Conservation (phyloP, 2,113 vertebrate genomes). For the Alligator sinensis region DNA sequence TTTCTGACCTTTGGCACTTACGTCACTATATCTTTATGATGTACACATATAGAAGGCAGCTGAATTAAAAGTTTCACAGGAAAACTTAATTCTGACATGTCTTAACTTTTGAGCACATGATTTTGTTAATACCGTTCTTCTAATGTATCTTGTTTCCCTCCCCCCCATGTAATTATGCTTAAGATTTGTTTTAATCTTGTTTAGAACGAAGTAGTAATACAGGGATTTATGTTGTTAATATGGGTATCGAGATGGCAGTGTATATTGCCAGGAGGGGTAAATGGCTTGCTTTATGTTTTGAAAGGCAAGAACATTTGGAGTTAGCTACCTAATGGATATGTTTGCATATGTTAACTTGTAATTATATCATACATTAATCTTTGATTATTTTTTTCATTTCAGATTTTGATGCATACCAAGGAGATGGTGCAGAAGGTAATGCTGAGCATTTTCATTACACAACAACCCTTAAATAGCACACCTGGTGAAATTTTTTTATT, state of each 20-base stretch:
- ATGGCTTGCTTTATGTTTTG: slow-evolving; percentile 61
- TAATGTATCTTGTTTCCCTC: slow-evolving; percentile 1
- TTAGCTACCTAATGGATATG: slow-evolving; percentile 66
- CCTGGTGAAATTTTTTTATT: slow-evolving; percentile 73
- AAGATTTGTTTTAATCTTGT: slow-evolving; percentile 75
- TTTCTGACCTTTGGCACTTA: too few species aligned
- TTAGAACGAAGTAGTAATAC: slow-evolving; percentile 70
- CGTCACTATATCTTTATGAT: too few species aligned
- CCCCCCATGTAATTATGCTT: slow-evolving; percentile 53
- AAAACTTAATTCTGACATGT: slow-evolving; percentile 21
- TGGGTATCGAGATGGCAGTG: slow-evolving; percentile 56
- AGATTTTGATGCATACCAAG: slow-evolving; percentile 99
- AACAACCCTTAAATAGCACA: slow-evolving; percentile 72
- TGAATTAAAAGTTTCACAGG: slow-evolving; percentile 14
- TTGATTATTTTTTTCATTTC: slow-evolving; percentile 60
- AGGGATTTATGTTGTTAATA: slow-evolving; percentile 66
- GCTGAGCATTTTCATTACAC: slow-evolving; percentile 74
- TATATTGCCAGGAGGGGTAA: slow-evolving; percentile 64
- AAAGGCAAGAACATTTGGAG: slow-evolving; percentile 63
- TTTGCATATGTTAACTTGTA: slow-evolving; percentile 66
- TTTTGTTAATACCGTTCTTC: slow-evolving; percentile 23
- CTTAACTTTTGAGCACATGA: slow-evolving; percentile 7
- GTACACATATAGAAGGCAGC: not conserved
- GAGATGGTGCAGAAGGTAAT: slow-evolving; percentile 98
- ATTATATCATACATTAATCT: slow-evolving; percentile 73